Evolutionary conservation across 92 coral and sea anemone genomes (phyloP).

Genomic region (Epizoanthus illoricatus): DNA sequence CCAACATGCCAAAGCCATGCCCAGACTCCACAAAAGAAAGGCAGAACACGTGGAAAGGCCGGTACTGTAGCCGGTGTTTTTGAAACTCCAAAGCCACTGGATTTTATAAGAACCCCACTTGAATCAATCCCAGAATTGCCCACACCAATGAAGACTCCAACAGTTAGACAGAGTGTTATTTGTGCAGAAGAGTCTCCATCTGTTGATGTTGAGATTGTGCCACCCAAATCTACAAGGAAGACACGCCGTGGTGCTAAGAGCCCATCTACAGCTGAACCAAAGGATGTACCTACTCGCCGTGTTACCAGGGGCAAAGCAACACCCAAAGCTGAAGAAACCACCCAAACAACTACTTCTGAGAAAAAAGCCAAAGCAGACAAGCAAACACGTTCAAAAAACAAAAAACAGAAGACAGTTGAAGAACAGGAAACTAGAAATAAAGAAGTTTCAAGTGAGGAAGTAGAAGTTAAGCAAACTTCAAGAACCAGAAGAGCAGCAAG

Average conservation of each 20-base stretch:
- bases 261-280: not conserved
- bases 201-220: not conserved
- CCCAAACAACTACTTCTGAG: not conserved
- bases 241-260: conserved; percentile 10
- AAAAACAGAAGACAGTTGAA: conserved; percentile 11
- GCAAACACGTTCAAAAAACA: not conserved
- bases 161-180: conserved; percentile 20
- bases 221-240: conserved; percentile 8
- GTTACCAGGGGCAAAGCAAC: conserved; percentile 47
- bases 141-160: conserved; percentile 68
- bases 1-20: conserved; percentile 11
- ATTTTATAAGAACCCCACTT: conserved; percentile 70
- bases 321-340: not conserved
- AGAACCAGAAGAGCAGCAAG: conserved; percentile 23
- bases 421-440: conserved; percentile 7
- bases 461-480: conserved; percentile 7
- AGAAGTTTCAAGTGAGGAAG: not conserved
- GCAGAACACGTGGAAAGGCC: conserved; percentile 41
- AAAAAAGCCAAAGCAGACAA: conserved; percentile 13
- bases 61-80: conserved; percentile 53
- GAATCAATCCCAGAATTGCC: conserved; percentile 83
- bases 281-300: conserved; percentile 14
- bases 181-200: not conserved
- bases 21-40: conserved; percentile 39
- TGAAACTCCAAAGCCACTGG: conserved; percentile 81